A percentile compares a stretch with the other conserved stretches of the same genome.
Conservation (phyloP, 1,140 invertebrate species). For the Aleiodes sp. region DNA sequence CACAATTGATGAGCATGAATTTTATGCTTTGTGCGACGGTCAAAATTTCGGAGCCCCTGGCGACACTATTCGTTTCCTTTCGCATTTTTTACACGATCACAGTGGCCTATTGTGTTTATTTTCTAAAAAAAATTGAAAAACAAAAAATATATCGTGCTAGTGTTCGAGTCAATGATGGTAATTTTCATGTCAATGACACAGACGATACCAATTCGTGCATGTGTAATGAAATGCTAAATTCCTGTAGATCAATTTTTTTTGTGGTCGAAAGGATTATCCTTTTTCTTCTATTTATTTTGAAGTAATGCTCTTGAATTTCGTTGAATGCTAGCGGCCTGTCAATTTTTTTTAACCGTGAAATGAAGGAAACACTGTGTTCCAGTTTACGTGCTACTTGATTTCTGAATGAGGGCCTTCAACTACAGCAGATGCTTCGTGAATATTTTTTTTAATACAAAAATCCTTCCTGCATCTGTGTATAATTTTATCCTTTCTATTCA, state of each 20-base stretch:
- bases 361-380: slow-evolving; percentile 19
- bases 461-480: neutral
- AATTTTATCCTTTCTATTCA: neutral
- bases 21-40: neutral
- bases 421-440: slow-evolving; percentile 6
- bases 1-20: neutral
- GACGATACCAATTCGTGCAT: neutral
- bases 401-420: neutral
- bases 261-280: neutral
- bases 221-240: too few species aligned
- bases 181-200: neutral
- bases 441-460: neutral
- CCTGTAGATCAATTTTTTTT: too few species aligned
- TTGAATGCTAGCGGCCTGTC: neutral
- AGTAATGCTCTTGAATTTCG: neutral
- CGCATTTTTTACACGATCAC: neutral
- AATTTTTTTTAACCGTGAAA: slow-evolving; percentile 28
- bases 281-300: neutral
- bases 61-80: neutral
- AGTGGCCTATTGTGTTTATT: neutral
- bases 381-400: slow-evolving; percentile 22
- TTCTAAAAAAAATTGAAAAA: neutral
- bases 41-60: neutral
- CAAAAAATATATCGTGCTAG: neutral
- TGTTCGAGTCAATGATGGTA: neutral